Conservation (phyloP, 1,140 invertebrate species). For the Rhyacophila brunnea region DNA sequence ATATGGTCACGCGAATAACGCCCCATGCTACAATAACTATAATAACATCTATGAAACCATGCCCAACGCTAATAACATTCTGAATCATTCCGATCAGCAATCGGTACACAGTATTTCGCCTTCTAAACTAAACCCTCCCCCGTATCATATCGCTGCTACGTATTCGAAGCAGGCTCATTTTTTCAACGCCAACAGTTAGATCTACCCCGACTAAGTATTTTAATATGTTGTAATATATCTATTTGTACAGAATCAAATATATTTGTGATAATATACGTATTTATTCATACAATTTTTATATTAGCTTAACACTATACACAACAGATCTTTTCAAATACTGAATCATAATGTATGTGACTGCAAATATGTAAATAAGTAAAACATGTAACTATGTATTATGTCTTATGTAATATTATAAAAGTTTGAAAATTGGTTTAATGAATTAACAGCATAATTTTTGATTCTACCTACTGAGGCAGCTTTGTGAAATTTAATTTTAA, state of each 20-base stretch:
- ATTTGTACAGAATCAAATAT: background rate
- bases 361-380: too few species aligned
- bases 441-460: too few species aligned
- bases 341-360: too few species aligned
- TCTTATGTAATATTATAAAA: too few species aligned
- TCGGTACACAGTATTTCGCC: conserved; percentile 33
- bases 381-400: too few species aligned
- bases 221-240: background rate
- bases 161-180: conserved; percentile 56
- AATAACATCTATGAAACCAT: conserved; percentile 26
- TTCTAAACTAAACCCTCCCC: conserved; percentile 49
- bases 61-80: conserved; percentile 14
- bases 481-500: too few species aligned
- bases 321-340: too few species aligned
- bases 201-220: too few species aligned
- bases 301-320: too few species aligned
- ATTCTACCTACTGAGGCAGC: too few species aligned
- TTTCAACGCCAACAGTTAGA: conserved; percentile 42
- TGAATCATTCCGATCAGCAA: conserved; percentile 6
- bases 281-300: background rate
- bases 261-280: background rate
- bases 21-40: conserved; percentile 13
- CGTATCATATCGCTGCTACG: conserved; percentile 54
- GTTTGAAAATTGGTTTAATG: too few species aligned
- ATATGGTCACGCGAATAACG: conserved; percentile 12